Evolutionary conservation across 2,888 invertebrate genomes (phyloP), one percentile per base, ranked within the genome.

Genomic region (Oscheius sp.): DNA sequence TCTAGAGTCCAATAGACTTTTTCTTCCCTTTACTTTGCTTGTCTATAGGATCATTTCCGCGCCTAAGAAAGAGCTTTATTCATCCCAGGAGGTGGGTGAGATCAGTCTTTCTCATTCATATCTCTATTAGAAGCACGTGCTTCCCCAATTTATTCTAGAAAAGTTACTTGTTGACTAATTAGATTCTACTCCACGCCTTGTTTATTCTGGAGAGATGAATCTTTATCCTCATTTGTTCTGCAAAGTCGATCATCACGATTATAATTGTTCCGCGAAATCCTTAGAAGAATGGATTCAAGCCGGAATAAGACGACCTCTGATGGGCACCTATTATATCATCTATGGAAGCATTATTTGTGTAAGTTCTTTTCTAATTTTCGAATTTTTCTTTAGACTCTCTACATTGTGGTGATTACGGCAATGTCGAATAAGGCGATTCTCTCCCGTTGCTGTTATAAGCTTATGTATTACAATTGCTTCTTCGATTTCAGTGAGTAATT

Each of bases 381-480:
- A 15, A 6, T 15, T 33, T 34, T 6, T 17, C 20, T 55, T n/a
- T 25, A 55, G 55, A 55, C 55, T 2, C 55, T 55, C 33, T 55
- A 55, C 34, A 31, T 55, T 12, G 23, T 55, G n/a, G 23, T 55
- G 23, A 55, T 55, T 12, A 4, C 20, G n/a, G 55, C 55, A 15
- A 55, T 55, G 55, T 55, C 55, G 15, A 55, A 33, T 25, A 55
- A 34, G 23, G 10, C 33, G n/a, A 34, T 55, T 17, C 20, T 55
- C n/a, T 20, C n/a, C 20, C 33, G 34, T 10, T 33, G 34, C 20
- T 33, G 34, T n/a, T 55, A 55, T n/a, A 55, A 55, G 12, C 33
- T 55, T 15, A 55, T 55, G 55, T 55, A 55, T 34, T 55, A 55
- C 34, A 55, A 55, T 34, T 55, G 55, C 17, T 55, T 55, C 34